A percentile compares a stretch with the other conserved stretches of the same genome.
Conservation (phyloP, 2,797 vertebrate genomes). For the Trichosurus vulpecula region DNA sequence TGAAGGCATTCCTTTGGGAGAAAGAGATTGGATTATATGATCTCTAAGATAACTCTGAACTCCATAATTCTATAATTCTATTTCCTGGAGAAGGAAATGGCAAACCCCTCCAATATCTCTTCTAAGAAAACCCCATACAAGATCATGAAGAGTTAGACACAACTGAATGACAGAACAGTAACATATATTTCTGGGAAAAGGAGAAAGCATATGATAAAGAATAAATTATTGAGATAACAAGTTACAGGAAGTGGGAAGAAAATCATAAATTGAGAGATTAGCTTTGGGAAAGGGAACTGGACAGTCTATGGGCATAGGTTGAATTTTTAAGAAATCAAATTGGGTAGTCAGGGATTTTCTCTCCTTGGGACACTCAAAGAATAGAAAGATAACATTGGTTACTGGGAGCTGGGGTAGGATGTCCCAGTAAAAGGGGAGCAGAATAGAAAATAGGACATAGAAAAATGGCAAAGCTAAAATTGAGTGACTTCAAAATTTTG, state of each 20-base stretch:
- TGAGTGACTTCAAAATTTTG: not conserved
- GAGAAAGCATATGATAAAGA: not conserved
- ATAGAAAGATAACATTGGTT: accelerated
- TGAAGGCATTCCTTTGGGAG: not conserved
- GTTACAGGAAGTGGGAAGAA: not conserved
- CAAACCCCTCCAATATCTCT: no score
- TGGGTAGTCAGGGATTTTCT: not conserved
- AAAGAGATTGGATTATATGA: not conserved
- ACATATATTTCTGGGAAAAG: not conserved
- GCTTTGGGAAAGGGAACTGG: not conserved
- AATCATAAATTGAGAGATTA: not conserved
- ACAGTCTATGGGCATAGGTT: no score
- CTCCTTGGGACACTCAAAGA: not conserved
- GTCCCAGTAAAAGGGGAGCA: not conserved
- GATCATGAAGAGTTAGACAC: no score
- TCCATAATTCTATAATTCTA: not conserved
- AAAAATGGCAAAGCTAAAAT: not conserved
- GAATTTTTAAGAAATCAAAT: not conserved
- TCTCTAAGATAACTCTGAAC: not conserved
- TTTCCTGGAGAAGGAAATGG: not conserved
- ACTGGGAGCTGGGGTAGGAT: no score
- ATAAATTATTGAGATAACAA: not conserved
- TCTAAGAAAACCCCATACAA: no score
- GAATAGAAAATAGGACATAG: not conserved
- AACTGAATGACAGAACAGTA: no score